Conservation (phyloP, 2,888 invertebrate genomes). For the Morpho achilles region DNA sequence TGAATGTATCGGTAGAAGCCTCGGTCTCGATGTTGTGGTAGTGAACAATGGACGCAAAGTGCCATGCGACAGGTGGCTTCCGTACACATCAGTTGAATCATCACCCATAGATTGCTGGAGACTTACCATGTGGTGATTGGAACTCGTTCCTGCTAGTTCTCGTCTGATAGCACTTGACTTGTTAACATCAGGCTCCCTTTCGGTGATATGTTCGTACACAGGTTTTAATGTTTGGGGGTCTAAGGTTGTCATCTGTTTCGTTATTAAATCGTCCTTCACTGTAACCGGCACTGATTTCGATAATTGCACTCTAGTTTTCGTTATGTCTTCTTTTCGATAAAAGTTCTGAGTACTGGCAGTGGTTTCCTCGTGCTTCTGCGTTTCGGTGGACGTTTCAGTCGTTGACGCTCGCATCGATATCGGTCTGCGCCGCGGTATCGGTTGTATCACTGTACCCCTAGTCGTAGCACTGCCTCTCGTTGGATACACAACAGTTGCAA, state of each 20-base stretch:
- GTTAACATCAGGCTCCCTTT: conserved; percentile 58
- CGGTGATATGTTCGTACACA: conserved; percentile 70
- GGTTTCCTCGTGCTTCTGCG: conserved; percentile 48
- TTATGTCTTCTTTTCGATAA: conserved; percentile 58
- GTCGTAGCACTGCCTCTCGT: conserved; percentile 76
- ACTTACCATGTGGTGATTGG: conserved; percentile 76
- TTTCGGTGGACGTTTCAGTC: conserved; percentile 49
- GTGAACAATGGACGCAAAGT: conserved; percentile 84
- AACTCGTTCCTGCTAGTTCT: conserved; percentile 79
- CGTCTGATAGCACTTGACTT: conserved; percentile 81
- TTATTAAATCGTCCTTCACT: conserved; percentile 55
- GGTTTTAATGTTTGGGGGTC: conserved; percentile 68
- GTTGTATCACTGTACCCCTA: conserved; percentile 81
- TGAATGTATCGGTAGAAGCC: conserved; percentile 74
- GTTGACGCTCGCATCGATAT: conserved; percentile 48
- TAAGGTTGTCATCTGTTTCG: conserved; percentile 64
- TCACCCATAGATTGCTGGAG: conserved; percentile 81
- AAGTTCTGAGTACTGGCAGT: conserved; percentile 55
- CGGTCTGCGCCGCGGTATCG: conserved; percentile 79
- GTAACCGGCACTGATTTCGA: conserved; percentile 54
- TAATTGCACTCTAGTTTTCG: conserved; percentile 52
- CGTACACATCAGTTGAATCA: conserved; percentile 84
- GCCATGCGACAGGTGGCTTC: conserved; percentile 81
- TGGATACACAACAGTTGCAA: conserved; percentile 71
- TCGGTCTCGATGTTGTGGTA: conserved; percentile 79